Base-by-base conservation (phyloP, 2,797 vertebrate species). In the Hemibagrus guttatus region DNA sequence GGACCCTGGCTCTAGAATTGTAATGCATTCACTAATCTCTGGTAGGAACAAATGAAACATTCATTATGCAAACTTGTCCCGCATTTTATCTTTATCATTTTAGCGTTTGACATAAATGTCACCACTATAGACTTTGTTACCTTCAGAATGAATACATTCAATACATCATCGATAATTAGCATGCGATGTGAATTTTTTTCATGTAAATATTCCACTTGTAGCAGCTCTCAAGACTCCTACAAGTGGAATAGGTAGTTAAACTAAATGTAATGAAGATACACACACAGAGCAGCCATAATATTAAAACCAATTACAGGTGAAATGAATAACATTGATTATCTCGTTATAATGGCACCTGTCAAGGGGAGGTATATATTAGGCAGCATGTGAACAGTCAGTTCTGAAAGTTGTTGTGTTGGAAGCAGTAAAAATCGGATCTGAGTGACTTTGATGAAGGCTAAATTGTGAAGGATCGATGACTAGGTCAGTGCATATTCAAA, bases 1-100 rank as follows among this genome's bases (percentile, higher is more conserved):
- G 46, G 86, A 89, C 90, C 85, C 91, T 90, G 89, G 83, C 87
- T 83, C 13, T 35, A 9, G 28, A 13, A 78, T 8, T 3, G 31
- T 8, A 16, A 17, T 52, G 8, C 14, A 75, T 54, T 75, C 46
- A 14, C 74, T 84, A 86, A 88, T 87, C 82, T 58, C 35, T 78
- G 56, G 84, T 56, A 31, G 81, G 58, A 71, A 87, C 88, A 88
- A 87, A 90, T 85, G 83, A 86, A 84, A 71, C 75, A 21, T 84
- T 74, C 84, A 90, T 92, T 86, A 91, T 86, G 84, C 86, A 81
- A 82, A 66, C 58, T 85, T 74, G 68, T 35, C 56, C 81, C 87
- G 89, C 89, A 91, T 75, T 28, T 88, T 90, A 90, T 76, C 80
- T n/a, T n/a, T n/a, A n/a, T n/a, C n/a, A n/a, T n/a, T n/a, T n/a